These are phyloP conservation scores for Rhagonycha fulva DNA, from an alignment of 2,888 invertebrate species.

Conservation along the genomic window DNA sequence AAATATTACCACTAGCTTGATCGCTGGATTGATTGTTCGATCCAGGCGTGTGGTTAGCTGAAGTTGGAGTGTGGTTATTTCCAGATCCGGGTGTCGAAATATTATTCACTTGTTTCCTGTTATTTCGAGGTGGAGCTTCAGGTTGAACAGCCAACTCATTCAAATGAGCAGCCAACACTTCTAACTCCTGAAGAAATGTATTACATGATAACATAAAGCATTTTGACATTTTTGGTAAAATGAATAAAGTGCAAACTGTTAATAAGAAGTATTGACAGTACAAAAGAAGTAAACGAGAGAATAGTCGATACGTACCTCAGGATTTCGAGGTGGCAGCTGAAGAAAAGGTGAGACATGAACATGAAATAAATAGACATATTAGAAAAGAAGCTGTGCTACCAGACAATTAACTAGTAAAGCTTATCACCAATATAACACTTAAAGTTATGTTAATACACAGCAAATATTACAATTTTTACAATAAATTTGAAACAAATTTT, in stretches of 20 bases:
- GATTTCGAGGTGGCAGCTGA: conserved; percentile 86
- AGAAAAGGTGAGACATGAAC: conserved; percentile 58
- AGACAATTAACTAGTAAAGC: conserved; percentile 52
- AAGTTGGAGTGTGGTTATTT: conserved; percentile 43
- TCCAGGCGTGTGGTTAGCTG: conserved; percentile 32
- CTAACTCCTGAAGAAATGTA: conserved; percentile 76
- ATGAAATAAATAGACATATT: conserved; percentile 64
- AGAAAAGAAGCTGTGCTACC: conserved; percentile 50
- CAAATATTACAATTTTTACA: not conserved
- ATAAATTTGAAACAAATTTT: not conserved
- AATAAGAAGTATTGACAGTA: not conserved
- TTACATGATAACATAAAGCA: conserved; percentile 8
- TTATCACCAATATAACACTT: conserved; percentile 55
- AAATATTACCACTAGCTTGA: conserved; percentile 57
- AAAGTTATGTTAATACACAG: not conserved
- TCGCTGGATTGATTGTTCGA: conserved; percentile 46
- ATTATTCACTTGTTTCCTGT: conserved; percentile 51
- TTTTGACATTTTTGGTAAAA: not conserved
- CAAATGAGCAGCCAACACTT: conserved; percentile 93
- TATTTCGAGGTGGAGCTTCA: conserved; percentile 72
- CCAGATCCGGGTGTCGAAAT: conserved; percentile 47
- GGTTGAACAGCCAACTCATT: conserved; percentile 86
- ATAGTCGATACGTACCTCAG: conserved; percentile 74
- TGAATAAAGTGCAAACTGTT: not conserved
- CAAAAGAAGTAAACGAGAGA: conserved; percentile 5